Base-by-base conservation (phyloP, 2,113 vertebrate species). In the Trematomus loennbergii region DNA sequence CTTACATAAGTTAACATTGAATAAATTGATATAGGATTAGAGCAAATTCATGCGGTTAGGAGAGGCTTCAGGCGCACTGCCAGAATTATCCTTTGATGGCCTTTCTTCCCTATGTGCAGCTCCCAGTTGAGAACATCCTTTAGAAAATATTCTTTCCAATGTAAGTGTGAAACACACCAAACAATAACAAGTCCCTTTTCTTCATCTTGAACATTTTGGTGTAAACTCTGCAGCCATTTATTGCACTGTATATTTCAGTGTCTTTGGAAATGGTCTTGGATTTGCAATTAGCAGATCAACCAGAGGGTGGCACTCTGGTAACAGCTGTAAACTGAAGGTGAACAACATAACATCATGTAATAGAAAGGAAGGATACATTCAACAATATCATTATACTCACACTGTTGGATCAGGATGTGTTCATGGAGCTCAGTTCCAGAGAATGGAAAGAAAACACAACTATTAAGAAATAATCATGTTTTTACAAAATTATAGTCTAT, bases 281-380 rank as follows among this genome's bases (percentile, higher is more conserved):
- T 54, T 43, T 83, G 82, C 0, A 12, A 48, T 72, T 53, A 66
- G 22, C 74, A 61, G 25, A 1, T 11, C 81, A 74, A 85, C 90
- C 90, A 92, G 82, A 79, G 62, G 89, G 83, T 79, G 89, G 82
- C 87, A 71, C 81, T 91, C 79, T 89, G 59, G 90, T 83, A 83
- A 84, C 85, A 88, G 78, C 57, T 70, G 62, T 79, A 20, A 89
- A 85, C 77, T 50, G n/a, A 15, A 22, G 17, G 16, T 12, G 79
- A 65, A 81, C n/a, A 0, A 18, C 22, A 73, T 11, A 20, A 20
- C 10, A 62, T 60, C 10, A 71, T 76, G 49, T 62, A 52, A 60
- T 16, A 60, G 16, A 57, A 66, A 36, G 8, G 20, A 12, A 20
- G 33, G 7, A 48, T 25, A 40, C 50, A 60, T 72, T 62, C n/a